phyloP scores from a whole-genome alignment of 2,888 invertebrate species.

The Zhuqinia jingwanae region DNA sequence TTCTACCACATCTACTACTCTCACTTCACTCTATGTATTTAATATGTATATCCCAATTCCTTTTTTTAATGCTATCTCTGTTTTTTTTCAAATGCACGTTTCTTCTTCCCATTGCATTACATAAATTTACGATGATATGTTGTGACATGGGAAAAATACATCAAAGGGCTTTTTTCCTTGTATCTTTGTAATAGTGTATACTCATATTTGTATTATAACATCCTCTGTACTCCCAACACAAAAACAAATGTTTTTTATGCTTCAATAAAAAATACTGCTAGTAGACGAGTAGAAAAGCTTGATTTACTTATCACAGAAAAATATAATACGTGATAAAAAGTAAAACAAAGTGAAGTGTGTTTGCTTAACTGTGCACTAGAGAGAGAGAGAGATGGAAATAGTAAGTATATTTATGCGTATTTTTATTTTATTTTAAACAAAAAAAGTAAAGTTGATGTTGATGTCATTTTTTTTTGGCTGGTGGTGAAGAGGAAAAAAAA shows the following conservation, averaged over 20 bases:
- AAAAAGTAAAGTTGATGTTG: background rate
- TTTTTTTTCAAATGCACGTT: background rate
- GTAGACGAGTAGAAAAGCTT: constrained; percentile 31
- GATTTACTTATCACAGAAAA: constrained; percentile 49
- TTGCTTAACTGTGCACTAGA: background rate
- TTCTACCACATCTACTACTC: too few relatives aligned
- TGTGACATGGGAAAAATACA: constrained; percentile 55
- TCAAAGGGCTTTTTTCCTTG: constrained; percentile 48
- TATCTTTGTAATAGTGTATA: too few relatives aligned
- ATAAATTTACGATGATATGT: constrained; percentile 42
- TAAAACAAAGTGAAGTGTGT: constrained; percentile 25
- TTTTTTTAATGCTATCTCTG: constrained; percentile 14
- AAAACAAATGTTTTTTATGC: constrained; percentile 22
- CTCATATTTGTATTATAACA: too few relatives aligned
- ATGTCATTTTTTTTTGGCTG: background rate
- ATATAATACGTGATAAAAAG: constrained; percentile 11
- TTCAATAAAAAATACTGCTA: background rate
- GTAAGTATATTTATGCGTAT: too few relatives aligned
- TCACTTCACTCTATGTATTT: too few relatives aligned
- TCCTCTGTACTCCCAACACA: background rate
- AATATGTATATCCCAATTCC: background rate
- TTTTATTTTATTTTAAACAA: too few relatives aligned
- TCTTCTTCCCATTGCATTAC: background rate
- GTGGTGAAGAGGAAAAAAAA: background rate
- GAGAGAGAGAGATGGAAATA: too few relatives aligned